These are phyloP conservation scores for Atlantisia rogersi DNA, from an alignment of 2,113 vertebrate genomes.

Conservation along the genomic window DNA sequence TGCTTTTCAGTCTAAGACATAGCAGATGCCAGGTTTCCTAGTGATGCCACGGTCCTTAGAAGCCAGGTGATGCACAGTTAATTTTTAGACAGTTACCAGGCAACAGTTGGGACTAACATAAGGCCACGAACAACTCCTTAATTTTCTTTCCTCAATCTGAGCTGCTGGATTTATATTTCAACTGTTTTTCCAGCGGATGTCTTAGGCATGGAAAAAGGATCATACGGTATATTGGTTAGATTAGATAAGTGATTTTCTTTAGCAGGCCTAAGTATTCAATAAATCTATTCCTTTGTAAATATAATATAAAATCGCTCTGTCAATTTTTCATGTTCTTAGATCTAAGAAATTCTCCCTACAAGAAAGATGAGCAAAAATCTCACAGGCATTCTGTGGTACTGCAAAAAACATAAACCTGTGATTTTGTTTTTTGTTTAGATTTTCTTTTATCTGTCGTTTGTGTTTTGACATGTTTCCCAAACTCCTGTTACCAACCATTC, in stretches of 20 bases:
- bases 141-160: slow-evolving; percentile 7
- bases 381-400: neutral
- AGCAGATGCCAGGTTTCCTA: slow-evolving; percentile 11
- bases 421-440: slow-evolving; percentile 26
- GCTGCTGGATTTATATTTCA: slow-evolving; percentile 33
- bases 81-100: slow-evolving; percentile 67
- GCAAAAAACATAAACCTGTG: neutral
- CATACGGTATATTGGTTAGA: neutral
- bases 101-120: slow-evolving; percentile 52
- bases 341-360: slow-evolving; percentile 2
- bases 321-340: neutral
- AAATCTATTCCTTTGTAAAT: neutral
- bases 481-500: neutral
- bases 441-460: slow-evolving; percentile 22
- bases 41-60: neutral
- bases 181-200: neutral
- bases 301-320: neutral
- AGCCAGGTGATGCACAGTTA: slow-evolving; percentile 52
- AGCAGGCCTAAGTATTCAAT: neutral
- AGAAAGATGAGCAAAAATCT: neutral
- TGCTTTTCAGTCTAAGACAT: neutral
- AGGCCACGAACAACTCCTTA: neutral
- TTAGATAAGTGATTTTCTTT: slow-evolving; percentile 14
- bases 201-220: neutral
- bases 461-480: slow-evolving; percentile 33